These are phyloP conservation scores for Neodiprion fabricii DNA, from an alignment of 1,140 invertebrate species.

Conservation along the genomic window DNA sequence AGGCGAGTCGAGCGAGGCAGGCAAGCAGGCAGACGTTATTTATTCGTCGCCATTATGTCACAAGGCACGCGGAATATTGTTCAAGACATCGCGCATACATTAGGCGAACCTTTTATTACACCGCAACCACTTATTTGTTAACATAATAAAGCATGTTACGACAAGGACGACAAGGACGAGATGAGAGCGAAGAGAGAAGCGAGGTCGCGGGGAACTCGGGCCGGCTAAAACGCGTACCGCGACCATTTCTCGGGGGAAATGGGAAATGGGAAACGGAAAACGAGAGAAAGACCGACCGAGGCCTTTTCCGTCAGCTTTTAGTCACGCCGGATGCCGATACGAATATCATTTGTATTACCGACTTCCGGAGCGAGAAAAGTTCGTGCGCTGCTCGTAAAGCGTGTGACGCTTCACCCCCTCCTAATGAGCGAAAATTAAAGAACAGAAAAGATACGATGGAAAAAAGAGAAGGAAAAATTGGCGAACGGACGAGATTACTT, in stretches of 20 bases:
- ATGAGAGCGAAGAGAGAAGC: background rate
- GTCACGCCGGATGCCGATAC: slow-evolving; percentile 3
- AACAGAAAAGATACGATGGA: no score
- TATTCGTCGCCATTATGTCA: slow-evolving; percentile 4
- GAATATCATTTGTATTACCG: slow-evolving; percentile 5
- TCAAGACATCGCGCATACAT: slow-evolving; percentile 7
- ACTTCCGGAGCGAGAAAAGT: background rate
- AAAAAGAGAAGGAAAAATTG: no score
- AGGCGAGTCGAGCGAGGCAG: no score
- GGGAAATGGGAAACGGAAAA: background rate
- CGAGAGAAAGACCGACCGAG: background rate
- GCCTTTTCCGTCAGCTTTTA: background rate
- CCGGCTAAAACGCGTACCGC: no score
- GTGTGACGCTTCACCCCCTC: no score
- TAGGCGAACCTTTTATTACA: slow-evolving; percentile 5
- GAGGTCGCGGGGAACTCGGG: no score
- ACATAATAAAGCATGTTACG: slow-evolving; percentile 5
- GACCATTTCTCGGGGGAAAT: background rate
- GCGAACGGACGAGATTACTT: no score
- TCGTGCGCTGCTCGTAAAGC: no score
- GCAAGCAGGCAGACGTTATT: background rate
- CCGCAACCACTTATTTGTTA: slow-evolving; percentile 3
- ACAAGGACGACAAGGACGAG: background rate
- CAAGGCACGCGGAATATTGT: slow-evolving; percentile 5
- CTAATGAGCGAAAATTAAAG: no score